Base-by-base conservation (phyloP, 1,140 invertebrate genomes). In the Olivierus martensii region DNA sequence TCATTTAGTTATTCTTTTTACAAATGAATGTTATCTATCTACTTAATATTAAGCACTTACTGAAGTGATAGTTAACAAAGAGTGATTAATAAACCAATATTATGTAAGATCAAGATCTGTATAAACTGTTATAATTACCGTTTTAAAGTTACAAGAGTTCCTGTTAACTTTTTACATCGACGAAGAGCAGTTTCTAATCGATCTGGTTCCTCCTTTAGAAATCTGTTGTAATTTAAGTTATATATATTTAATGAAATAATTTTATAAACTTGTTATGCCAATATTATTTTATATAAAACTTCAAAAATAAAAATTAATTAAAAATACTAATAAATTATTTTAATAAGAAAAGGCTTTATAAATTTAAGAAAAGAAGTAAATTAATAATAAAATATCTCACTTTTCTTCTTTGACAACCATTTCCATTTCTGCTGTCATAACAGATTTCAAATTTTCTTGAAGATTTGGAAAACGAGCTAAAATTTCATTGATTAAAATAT, bases 101-200 rank as follows among this genome's bases (percentile, higher is more conserved):
- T n/a, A n/a, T n/a, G n/a, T n/a, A n/a, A n/a, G n/a, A 9, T 22
- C 2, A 43, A 17, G 41, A 43, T 9, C 2, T 43, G 12, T 39
- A 43, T 43, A 43, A 18, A 43, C 41, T 6, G n/a, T n/a, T 43
- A 43, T 43, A 43, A 17, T 78, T 61, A 95, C 92, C 91, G 83
- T 79, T 96, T 96, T 18, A 98, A 73, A 45, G 91, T 96, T 42
- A 95, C 91, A 57, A 98, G 74, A 38, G 91, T 96, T 53, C 90
- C 89, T 9, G 92, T 96, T 12, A 98, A 71, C 67, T 96, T 95
- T 72, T 96, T 96, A 74, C 92, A 96, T 53, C 90, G 77, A 61
- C 85, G 79, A 48, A 96, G 70, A 41, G 88, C 87, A 58, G 81
- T 84, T 65, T 97, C 93, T 38, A 97, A 67, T 55, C 87, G 75